These are phyloP conservation scores for Arbacia lixula DNA, from an alignment of 53 echinoderm and acorn worm genomes.

Conservation along the genomic window DNA sequence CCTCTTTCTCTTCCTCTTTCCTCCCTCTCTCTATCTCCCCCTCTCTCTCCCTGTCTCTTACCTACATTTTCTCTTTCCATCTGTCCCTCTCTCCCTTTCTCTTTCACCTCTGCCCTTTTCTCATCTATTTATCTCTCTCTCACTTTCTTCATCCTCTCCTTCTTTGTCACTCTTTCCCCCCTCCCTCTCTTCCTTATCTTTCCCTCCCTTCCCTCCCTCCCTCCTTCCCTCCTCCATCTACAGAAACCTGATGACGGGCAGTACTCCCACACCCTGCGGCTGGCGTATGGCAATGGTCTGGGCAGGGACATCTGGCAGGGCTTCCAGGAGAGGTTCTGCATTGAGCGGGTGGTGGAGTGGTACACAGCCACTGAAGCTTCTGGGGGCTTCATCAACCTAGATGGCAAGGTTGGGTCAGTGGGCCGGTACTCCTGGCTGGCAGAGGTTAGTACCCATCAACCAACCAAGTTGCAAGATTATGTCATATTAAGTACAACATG, in stretches of 20 bases:
- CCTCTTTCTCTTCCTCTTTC: background rate
- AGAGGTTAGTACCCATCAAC: no score
- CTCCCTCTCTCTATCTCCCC: no score
- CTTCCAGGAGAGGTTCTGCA: constrained; percentile 84
- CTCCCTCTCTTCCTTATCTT: background rate
- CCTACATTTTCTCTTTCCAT: background rate
- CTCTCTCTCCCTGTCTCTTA: no score
- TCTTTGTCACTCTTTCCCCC: background rate
- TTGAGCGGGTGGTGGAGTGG: constrained; percentile 75
- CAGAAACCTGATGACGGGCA: constrained; percentile 51
- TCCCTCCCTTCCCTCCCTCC: background rate
- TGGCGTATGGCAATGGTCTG: constrained; percentile 83
- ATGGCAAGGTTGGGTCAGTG: constrained; percentile 84
- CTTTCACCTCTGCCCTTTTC: no score
- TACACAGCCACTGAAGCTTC: constrained; percentile 87
- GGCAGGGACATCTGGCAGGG: constrained; percentile 81
- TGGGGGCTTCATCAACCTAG: constrained; percentile 65
- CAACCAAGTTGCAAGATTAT: no score
- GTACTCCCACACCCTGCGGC: constrained; percentile 70
- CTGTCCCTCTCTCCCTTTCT: background rate
- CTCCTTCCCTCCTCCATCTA: background rate
- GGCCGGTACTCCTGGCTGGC: constrained; percentile 78
- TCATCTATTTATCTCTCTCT: background rate
- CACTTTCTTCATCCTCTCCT: background rate
- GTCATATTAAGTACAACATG: no score